Percentiles rank a stretch among this genome's conserved stretches.
phyloP scores from a whole-genome alignment of 1,140 invertebrate species.

The Daktulosphaira vitifoliae region DNA sequence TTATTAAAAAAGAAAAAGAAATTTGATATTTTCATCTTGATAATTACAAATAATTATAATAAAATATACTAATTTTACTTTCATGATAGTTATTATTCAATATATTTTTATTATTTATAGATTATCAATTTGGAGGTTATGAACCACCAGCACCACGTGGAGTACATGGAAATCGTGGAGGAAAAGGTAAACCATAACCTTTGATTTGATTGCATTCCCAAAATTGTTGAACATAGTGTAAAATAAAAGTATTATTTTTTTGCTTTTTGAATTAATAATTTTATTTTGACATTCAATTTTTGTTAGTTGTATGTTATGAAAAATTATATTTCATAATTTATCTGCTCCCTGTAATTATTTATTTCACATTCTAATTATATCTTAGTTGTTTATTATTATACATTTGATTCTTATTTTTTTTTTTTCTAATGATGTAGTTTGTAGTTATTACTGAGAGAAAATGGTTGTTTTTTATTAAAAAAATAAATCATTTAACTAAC shows the following conservation, averaged over 20 bases:
- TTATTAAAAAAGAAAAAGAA: not conserved
- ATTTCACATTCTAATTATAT: constrained; percentile 11
- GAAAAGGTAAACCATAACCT: constrained; percentile 28
- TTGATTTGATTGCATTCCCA: constrained; percentile 14
- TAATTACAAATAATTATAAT: no score
- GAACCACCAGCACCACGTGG: constrained; percentile 28
- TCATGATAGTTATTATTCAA: no score
- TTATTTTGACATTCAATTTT: constrained; percentile 26
- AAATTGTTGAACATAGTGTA: constrained; percentile 19
- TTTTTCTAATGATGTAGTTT: no score
- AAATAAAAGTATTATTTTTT: constrained; percentile 28
- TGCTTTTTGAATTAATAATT: constrained; percentile 31
- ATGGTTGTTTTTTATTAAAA: no score
- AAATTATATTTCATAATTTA: constrained; percentile 7
- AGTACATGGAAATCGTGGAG: constrained; percentile 31
- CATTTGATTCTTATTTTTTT: no score
- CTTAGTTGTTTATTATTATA: not conserved
- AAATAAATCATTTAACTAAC: no score
- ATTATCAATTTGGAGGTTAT: constrained; percentile 27
- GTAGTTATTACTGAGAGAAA: no score
- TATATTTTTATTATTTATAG: not conserved
- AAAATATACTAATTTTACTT: no score
- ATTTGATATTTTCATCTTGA: not conserved
- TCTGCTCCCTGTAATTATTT: constrained; percentile 14
- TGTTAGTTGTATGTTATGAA: constrained; percentile 18